phyloP scores from a whole-genome alignment of 1,140 invertebrate genomes.

The Zaprionus inermis region DNA sequence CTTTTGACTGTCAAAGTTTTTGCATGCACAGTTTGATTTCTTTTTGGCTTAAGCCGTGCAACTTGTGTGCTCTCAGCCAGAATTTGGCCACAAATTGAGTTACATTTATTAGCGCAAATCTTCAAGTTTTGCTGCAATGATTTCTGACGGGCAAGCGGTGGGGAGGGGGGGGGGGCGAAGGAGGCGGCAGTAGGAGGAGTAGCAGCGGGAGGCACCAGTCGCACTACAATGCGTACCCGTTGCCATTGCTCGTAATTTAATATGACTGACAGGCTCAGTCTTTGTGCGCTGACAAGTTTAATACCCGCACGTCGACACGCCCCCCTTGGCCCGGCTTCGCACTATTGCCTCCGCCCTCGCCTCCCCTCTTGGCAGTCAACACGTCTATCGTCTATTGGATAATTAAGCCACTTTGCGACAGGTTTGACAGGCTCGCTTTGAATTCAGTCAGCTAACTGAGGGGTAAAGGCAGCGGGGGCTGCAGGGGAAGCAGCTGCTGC shows the following conservation, averaged over 20 bases:
- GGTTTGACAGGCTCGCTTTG: conserved; percentile 77
- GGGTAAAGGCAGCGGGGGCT: not conserved
- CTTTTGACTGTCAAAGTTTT: conserved; percentile 63
- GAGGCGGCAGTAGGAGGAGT: not conserved
- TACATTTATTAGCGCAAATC: conserved; percentile 58
- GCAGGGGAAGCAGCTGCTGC: not conserved
- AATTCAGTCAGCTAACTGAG: conserved; percentile 57
- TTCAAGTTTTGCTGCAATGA: conserved; percentile 15
- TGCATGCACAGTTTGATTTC: conserved; percentile 64
- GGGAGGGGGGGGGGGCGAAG: not conserved
- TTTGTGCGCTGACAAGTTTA: conserved; percentile 64
- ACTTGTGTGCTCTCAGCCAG: not conserved
- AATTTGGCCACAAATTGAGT: conserved; percentile 58
- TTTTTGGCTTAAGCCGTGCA: conserved; percentile 38
- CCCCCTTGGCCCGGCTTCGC: not conserved
- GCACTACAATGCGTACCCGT: not conserved
- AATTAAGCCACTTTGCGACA: conserved; percentile 81
- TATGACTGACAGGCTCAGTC: conserved; percentile 60
- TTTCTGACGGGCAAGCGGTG: conserved; percentile 7
- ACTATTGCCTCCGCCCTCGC: not conserved
- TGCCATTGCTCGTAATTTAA: conserved; percentile 55
- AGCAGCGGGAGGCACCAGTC: too few relatives aligned
- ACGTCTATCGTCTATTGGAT: conserved; percentile 75
- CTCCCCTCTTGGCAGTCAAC: not conserved
- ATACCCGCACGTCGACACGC: conserved; percentile 31